These are phyloP conservation scores for Phalacrocorax pelagicus DNA, from an alignment of 2,113 vertebrate genomes.

Conservation along the genomic window DNA sequence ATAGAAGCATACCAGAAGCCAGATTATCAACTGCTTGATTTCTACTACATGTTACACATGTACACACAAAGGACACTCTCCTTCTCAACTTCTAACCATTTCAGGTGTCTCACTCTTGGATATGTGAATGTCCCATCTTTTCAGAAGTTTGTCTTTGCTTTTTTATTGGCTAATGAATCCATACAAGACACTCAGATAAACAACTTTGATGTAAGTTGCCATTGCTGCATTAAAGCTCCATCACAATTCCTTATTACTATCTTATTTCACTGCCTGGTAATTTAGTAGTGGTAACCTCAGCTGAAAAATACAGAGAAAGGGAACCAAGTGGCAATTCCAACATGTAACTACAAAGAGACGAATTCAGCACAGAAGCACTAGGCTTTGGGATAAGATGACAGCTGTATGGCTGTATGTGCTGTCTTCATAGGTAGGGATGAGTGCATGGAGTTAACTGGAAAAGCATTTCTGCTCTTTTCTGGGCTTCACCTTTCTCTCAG, in stretches of 20 bases:
- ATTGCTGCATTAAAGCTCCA: not conserved
- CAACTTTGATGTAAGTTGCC: not conserved
- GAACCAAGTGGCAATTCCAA: not conserved
- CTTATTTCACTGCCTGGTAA: not conserved
- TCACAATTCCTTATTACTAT: not conserved
- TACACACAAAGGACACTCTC: not conserved
- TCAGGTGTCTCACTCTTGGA: not conserved
- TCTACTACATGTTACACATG: not conserved
- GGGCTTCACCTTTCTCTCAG: not conserved
- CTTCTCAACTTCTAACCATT: not conserved
- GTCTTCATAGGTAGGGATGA: not conserved
- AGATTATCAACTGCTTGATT: slow-evolving; percentile 24
- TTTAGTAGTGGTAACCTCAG: not conserved
- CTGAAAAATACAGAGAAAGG: not conserved
- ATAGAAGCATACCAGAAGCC: slow-evolving; percentile 30
- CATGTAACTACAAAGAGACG: not conserved
- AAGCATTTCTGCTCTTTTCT: not conserved
- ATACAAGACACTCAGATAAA: not conserved
- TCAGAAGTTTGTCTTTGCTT: not conserved
- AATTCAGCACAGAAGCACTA: not conserved
- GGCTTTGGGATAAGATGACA: not conserved
- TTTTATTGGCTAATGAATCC: not conserved
- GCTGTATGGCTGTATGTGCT: not conserved
- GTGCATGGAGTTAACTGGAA: not conserved
- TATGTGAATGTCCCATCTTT: not conserved